phyloP scores from a whole-genome alignment of 2,888 invertebrate species.

The Phasia obesa region DNA sequence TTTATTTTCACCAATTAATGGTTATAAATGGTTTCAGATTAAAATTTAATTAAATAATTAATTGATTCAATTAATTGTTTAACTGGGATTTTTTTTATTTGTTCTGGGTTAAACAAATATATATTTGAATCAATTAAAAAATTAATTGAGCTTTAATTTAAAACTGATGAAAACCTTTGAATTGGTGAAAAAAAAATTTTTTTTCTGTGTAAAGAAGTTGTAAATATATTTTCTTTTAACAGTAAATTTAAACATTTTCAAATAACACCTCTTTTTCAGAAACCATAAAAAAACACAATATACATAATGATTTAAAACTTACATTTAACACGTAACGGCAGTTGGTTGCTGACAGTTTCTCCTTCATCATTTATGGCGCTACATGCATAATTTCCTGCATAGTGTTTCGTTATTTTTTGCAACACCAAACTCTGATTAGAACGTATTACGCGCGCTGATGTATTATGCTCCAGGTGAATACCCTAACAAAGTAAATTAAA shows the following conservation, averaged over 20 bases:
- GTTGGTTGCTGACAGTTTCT: conserved; percentile 93
- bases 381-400: conserved; percentile 94
- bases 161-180: too few relatives aligned
- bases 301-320: conserved; percentile 83
- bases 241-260: too few relatives aligned
- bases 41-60: too few relatives aligned
- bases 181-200: neutral
- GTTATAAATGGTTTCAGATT: too few relatives aligned
- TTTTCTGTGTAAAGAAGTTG: neutral
- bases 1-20: too few relatives aligned
- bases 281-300: neutral
- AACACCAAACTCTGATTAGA: conserved; percentile 96
- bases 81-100: too few relatives aligned
- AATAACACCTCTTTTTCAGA: conserved; percentile 13
- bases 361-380: conserved; percentile 94
- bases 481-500: conserved; percentile 85
- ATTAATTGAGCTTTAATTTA: too few relatives aligned
- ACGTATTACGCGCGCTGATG: conserved; percentile 92
- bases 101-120: too few relatives aligned
- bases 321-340: conserved; percentile 94
- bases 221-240: neutral
- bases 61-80: too few relatives aligned
- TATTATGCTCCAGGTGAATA: conserved; percentile 91
- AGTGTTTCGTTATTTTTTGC: conserved; percentile 93
- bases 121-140: too few relatives aligned